Conservation (phyloP, 2,113 vertebrate genomes). For the Odocoileus hemionus region DNA sequence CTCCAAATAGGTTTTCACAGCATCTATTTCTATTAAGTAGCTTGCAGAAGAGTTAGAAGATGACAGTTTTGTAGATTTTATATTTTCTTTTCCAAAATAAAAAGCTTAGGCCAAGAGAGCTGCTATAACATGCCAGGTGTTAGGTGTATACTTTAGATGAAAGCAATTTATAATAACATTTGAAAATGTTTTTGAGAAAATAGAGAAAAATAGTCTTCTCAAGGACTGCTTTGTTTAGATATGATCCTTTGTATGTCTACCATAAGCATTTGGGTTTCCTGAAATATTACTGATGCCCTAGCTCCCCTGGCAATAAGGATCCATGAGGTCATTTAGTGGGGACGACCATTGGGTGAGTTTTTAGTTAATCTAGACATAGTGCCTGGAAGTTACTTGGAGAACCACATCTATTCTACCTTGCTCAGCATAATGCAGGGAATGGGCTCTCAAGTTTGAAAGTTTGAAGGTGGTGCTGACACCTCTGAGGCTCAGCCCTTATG, state of each 20-base stretch:
- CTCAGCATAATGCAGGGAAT: not conserved
- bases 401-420: not conserved
- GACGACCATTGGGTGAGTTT: not conserved
- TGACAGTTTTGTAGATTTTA: not conserved
- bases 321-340: not conserved
- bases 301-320: not conserved
- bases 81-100: slow-evolving; percentile 22
- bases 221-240: not conserved
- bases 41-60: not conserved
- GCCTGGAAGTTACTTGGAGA: not conserved
- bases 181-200: slow-evolving; percentile 31
- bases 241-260: not conserved
- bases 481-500: not conserved
- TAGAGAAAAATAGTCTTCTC: slow-evolving; percentile 7
- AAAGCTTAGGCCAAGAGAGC: not conserved
- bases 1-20: not conserved
- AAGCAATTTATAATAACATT: slow-evolving; percentile 33
- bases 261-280: not conserved
- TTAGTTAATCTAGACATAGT: not conserved
- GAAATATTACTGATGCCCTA: not conserved
- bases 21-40: not conserved
- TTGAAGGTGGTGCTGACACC: not conserved
- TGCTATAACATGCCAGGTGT: not conserved
- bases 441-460: not conserved
- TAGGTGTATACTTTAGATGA: not conserved